These are phyloP conservation scores for Miopithecus talapoin DNA, from an alignment of 2,797 vertebrate genomes.

Conservation along the genomic window DNA sequence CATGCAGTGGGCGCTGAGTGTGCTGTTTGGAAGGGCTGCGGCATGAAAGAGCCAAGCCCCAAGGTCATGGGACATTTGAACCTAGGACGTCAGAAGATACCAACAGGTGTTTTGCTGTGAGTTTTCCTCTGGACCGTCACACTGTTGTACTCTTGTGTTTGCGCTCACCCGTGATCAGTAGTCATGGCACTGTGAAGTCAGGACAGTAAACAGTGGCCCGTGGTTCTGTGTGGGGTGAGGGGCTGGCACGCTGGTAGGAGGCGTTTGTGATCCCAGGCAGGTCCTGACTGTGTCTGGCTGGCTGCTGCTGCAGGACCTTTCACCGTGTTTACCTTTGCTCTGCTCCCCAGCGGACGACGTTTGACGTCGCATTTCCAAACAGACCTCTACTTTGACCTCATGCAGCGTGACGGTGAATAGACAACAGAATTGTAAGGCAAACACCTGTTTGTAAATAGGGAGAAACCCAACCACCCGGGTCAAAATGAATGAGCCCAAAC, in stretches of 20 bases:
- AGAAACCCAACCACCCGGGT: neutral
- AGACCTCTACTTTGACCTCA: neutral
- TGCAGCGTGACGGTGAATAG: neutral
- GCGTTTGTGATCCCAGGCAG: neutral
- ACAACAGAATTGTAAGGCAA: neutral
- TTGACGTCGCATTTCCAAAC: slow-evolving; percentile 8
- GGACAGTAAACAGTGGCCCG: slow-evolving; percentile 42
- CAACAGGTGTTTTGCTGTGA: slow-evolving; percentile 4
- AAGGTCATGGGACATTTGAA: neutral
- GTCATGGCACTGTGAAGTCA: neutral
- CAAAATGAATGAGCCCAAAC: neutral
- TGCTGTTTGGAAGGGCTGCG: neutral
- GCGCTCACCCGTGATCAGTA: neutral
- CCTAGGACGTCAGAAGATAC: neutral
- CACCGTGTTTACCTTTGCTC: neutral
- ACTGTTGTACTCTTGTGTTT: slow-evolving; percentile 18
- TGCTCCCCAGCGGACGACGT: neutral
- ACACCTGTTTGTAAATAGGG: neutral
- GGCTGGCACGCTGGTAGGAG: accelerated
- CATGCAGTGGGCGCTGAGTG: accelerated
- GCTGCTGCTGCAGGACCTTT: neutral
- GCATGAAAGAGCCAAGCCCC: neutral
- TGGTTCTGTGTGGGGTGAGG: accelerated
- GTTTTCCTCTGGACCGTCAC: neutral
- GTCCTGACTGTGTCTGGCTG: neutral